Percentiles rank a stretch among this genome's conserved stretches.
Conservation (phyloP, 2,113 vertebrate genomes). For the Corvus cornix region DNA sequence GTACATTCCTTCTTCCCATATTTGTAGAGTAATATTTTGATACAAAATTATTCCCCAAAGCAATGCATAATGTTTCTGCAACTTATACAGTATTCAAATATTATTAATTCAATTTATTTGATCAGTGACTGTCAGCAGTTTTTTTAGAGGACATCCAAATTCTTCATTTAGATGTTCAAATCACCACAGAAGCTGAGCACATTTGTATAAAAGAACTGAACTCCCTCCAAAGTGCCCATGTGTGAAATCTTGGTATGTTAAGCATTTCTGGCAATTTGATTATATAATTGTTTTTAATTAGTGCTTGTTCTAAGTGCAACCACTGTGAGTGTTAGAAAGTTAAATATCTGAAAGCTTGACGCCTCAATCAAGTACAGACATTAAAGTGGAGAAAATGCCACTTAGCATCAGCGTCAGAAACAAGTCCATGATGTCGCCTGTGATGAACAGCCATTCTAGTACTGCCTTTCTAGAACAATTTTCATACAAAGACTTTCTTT, state of each 20-base stretch:
- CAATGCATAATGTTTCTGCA: not conserved
- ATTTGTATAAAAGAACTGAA: not conserved
- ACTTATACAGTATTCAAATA: not conserved
- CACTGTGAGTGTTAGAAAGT: not conserved
- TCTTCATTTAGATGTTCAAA: not conserved
- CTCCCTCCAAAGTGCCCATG: not conserved
- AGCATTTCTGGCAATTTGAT: constrained; percentile 1
- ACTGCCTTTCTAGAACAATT: not conserved
- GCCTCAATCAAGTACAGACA: not conserved
- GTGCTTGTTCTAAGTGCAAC: not conserved
- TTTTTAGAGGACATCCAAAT: not conserved
- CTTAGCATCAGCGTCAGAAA: not conserved
- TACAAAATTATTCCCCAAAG: not conserved
- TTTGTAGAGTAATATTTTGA: not conserved
- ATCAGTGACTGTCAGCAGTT: not conserved
- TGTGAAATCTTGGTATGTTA: not conserved
- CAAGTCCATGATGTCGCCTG: not conserved
- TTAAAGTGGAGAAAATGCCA: not conserved
- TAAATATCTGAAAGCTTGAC: not conserved
- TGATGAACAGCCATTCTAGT: not conserved
- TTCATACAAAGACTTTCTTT: not conserved
- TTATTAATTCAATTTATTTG: not conserved
- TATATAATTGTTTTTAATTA: constrained; percentile 16
- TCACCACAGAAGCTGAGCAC: not conserved
- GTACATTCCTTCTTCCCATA: not conserved